Base-by-base conservation (phyloP, 2,888 invertebrate species). In the Epinotia demarniana region DNA sequence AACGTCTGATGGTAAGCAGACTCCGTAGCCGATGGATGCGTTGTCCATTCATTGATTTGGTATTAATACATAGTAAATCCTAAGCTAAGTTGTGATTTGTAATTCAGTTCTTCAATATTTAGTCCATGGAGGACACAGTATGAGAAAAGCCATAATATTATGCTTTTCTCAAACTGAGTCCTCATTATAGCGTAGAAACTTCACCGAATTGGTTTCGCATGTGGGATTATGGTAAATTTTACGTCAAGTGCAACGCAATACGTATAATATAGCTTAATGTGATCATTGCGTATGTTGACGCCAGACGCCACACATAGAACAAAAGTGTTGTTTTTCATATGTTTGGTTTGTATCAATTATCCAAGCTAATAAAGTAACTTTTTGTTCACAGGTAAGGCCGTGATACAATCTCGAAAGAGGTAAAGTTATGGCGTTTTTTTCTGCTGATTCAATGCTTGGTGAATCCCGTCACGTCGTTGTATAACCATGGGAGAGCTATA, bases 361-460 rank as follows among this genome's bases (percentile, higher is more conserved):
- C 6, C 33, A 61, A 61, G 19, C 62, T 67, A 73, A 67, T 70
- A 57, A 61, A 63, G 18, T 53, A 33, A 60, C 16, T 57, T 64
- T 64, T 73, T 69, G 72, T 74, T 76, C 60, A 53, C 80, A 80
- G 80, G 80, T 80, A 80, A 73, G 67, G 49, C 39, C 33, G 60
- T 58, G 77, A 76, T 79, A 72, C 16, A 19, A 75, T 79, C 78
- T 63, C 33, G 62, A 58, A 61, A 61, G 68, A 76, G 78, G 78
- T 70, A 76, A 75, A 76, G 68, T 76, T 77, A 78, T 73, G 66
- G 55, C 53, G 55, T 76, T 78, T 77, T 73, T 76, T 64, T 57
- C 68, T 63, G 63, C 49, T n/a, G 53, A 67, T 63, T 58, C 57
- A 55, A 73, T 58, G 70, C 67, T 76, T 49, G 63, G 68, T 71